phyloP scores from a whole-genome alignment of 2,797 vertebrate genomes.

The Psittacula echo region DNA sequence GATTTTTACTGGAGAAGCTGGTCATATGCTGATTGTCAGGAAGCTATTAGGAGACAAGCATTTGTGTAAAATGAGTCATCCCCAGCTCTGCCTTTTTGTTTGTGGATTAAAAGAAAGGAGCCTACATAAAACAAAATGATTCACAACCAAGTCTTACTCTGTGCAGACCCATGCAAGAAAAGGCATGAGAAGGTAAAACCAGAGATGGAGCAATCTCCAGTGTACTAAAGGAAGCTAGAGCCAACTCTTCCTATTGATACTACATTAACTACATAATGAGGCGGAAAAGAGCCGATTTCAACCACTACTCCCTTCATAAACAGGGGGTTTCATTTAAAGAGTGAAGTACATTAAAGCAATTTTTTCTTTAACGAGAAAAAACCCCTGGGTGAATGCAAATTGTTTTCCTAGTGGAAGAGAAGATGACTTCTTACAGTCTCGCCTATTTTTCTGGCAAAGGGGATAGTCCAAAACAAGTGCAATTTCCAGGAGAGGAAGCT shows the following conservation, averaged over 20 bases:
- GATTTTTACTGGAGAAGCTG: not conserved
- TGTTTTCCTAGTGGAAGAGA: slow-evolving; percentile 17
- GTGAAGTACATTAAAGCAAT: not conserved
- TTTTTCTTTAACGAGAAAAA: not conserved
- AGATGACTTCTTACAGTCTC: slow-evolving; percentile 35
- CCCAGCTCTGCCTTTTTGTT: slow-evolving; percentile 43
- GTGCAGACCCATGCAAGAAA: not conserved
- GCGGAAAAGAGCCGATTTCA: slow-evolving; percentile 13
- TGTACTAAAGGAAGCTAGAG: not conserved
- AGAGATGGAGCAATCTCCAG: not conserved
- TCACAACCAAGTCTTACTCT: not conserved
- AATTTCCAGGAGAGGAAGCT: slow-evolving; percentile 66
- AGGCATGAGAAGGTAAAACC: not conserved
- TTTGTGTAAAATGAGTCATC: slow-evolving; percentile 38
- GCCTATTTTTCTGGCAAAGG: slow-evolving; percentile 50
- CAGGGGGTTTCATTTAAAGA: not conserved
- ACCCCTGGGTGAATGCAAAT: not conserved
- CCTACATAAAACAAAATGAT: not conserved
- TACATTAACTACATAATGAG: slow-evolving; percentile 5
- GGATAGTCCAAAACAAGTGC: slow-evolving; percentile 61
- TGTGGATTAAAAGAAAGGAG: not conserved
- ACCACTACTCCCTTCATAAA: not conserved
- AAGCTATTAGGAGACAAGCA: not conserved
- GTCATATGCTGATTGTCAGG: not conserved
- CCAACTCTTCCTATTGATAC: not conserved